Conservation (phyloP, 2,888 invertebrate species). For the Cataglyphis cursor region DNA sequence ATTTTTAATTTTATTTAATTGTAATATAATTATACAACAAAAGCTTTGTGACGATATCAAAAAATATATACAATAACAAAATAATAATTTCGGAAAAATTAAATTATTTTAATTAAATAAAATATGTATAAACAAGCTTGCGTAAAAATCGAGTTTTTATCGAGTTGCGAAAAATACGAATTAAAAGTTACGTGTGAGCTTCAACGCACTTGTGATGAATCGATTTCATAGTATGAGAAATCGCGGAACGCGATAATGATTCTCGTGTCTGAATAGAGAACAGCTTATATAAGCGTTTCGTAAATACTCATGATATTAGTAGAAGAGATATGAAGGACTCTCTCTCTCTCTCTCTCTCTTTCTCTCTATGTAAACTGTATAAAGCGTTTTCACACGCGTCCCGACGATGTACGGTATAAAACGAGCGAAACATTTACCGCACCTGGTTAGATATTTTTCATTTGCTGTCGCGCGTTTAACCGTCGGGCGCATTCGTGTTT, state of each 20-base stretch:
- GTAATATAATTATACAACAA: neutral
- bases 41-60: neutral
- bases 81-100: neutral
- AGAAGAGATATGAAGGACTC: slow-evolving; percentile 14
- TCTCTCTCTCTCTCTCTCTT: neutral
- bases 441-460: slow-evolving; percentile 50
- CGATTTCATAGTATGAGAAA: slow-evolving; percentile 57
- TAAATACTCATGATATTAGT: slow-evolving; percentile 37
- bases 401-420: neutral
- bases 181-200: slow-evolving; percentile 9
- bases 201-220: slow-evolving; percentile 60
- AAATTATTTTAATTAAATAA: slow-evolving; percentile 42
- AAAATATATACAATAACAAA: neutral
- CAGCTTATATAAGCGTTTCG: slow-evolving; percentile 32
- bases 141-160: slow-evolving; percentile 39
- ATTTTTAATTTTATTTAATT: neutral
- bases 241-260: slow-evolving; percentile 57
- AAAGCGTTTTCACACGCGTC: neutral
- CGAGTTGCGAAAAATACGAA: slow-evolving; percentile 49
- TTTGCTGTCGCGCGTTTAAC: slow-evolving; percentile 42
- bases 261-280: slow-evolving; percentile 38
- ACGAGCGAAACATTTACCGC: slow-evolving; percentile 28
- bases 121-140: slow-evolving; percentile 55
- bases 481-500: slow-evolving; percentile 33
- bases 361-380: slow-evolving; percentile 28